Evolutionary conservation across 2,113 vertebrate species (phyloP), one percentile per base, ranked within the genome.

Genomic region (Hydropotes inermis): DNA sequence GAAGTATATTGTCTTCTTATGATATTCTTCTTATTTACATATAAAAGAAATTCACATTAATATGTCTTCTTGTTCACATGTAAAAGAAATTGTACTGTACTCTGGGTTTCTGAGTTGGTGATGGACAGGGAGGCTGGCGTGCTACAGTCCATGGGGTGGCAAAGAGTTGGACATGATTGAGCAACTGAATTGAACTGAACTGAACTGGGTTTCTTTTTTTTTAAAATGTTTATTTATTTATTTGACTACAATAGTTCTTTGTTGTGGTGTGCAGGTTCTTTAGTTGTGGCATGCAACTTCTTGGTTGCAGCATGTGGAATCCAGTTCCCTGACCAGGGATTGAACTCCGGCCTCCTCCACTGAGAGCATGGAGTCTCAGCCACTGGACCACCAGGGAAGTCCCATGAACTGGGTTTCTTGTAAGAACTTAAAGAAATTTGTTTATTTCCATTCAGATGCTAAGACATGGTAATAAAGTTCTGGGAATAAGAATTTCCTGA

Each of bases 121-220:
- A 74, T 25, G 21, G n/a, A 74, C 67, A 74, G 67, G 67, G 36
- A 74, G 21, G 36, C 67, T 74, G 67, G 36, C 2, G 2, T 36
- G 67, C 21, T 74, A 21, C 21, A 74, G 67, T 74, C 36, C 36
- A 25, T 39, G 36, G 67, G 67, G 19, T 74, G 0, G 1, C 21
- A 39, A 74, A 74, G n/a, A 39, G 21, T 39, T 0, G 2, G 67
- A 39, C 19, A 25, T 0, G 0, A 39, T 36, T 74, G 10, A 39
- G 67, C 67, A 39, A 74, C 67, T 39, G 36, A 74, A 74, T 19
- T 54, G 52, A 54, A 54, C 61, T 64, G 36, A 25, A 13, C n/a
- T 39, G 21, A 74, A 74, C 3, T 92, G 52, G n/a, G n/a, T n/a
- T n/a, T n/a, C n/a, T n/a, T n/a, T n/a, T 12, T 3, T 11, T 33